A percentile compares a stretch with the other conserved stretches of the same genome.
These are phyloP conservation scores for Antheraea assamensis DNA, from an alignment of 2,888 invertebrate species.

Conservation along the genomic window DNA sequence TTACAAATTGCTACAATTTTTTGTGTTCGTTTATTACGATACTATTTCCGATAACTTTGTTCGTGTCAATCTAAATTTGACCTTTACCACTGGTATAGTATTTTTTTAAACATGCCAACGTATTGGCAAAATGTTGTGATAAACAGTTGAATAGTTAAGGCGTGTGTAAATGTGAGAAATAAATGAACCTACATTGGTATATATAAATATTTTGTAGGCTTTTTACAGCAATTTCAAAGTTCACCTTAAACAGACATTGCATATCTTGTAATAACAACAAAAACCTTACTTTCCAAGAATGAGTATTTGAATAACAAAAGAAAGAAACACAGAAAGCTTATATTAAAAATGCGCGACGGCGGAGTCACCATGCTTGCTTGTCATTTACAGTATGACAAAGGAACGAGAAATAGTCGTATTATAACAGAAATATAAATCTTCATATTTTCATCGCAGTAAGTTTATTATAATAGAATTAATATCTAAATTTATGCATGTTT, in stretches of 20 bases:
- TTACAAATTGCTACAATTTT: too few species aligned
- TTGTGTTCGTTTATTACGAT: too few species aligned
- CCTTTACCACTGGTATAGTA: too few species aligned
- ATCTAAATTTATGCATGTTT: not conserved
- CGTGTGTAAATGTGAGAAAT: too few species aligned
- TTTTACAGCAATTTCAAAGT: too few species aligned
- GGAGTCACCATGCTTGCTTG: constrained; percentile 20
- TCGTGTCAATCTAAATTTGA: too few species aligned
- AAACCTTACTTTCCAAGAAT: constrained; percentile 27
- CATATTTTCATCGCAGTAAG: not conserved
- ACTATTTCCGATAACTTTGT: too few species aligned
- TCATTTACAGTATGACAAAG: constrained; percentile 36
- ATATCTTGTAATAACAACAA: constrained; percentile 20
- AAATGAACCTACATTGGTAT: too few species aligned
- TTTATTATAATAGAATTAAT: not conserved
- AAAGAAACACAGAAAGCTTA: constrained; percentile 36
- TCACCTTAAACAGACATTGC: not conserved
- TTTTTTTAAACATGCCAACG: too few species aligned
- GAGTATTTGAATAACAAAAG: constrained; percentile 33
- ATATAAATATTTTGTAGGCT: too few species aligned
- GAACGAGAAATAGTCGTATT: constrained; percentile 28
- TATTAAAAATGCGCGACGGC: constrained; percentile 43
- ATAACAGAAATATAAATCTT: constrained; percentile 27
- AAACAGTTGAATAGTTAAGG: too few species aligned
- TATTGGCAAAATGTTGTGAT: too few species aligned